phyloP scores from a whole-genome alignment of 2,113 vertebrate genomes.

The Microtus montanus region DNA sequence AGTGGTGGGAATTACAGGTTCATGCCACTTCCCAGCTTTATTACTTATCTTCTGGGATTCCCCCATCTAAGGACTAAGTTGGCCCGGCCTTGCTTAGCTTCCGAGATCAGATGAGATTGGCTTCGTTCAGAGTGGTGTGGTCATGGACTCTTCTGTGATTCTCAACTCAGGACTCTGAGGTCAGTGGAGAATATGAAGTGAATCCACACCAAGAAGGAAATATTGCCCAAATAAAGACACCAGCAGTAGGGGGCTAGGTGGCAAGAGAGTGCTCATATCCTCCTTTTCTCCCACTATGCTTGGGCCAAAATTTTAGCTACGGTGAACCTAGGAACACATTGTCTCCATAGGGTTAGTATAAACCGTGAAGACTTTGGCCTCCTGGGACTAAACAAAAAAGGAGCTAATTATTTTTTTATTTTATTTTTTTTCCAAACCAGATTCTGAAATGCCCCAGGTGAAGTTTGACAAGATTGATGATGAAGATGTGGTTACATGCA shows the following conservation, averaged over 20 bases:
- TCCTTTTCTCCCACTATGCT: neutral
- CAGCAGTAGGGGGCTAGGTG: neutral
- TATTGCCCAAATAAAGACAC: neutral
- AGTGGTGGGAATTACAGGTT: neutral
- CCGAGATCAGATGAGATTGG: neutral
- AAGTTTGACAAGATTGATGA: conserved; percentile 68
- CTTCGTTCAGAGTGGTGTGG: neutral
- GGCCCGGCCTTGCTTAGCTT: neutral
- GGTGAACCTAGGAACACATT: neutral
- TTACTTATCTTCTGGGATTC: neutral
- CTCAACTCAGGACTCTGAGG: neutral
- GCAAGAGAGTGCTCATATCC: neutral
- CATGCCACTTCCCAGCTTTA: neutral
- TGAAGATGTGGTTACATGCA: conserved; percentile 51
- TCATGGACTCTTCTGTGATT: neutral
- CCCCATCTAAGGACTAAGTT: neutral
- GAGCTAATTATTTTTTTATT: conserved; percentile 72
- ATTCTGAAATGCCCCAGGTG: conserved; percentile 78
- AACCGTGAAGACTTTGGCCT: neutral
- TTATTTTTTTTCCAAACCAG: conserved; percentile 9
- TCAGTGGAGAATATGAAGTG: neutral
- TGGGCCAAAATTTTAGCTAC: neutral
- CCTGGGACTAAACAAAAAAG: conserved; percentile 1
- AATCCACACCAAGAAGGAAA: neutral
- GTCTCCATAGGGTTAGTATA: neutral